These are phyloP conservation scores for Melanargia galathea DNA, from an alignment of 2,888 invertebrate genomes.

Conservation along the genomic window DNA sequence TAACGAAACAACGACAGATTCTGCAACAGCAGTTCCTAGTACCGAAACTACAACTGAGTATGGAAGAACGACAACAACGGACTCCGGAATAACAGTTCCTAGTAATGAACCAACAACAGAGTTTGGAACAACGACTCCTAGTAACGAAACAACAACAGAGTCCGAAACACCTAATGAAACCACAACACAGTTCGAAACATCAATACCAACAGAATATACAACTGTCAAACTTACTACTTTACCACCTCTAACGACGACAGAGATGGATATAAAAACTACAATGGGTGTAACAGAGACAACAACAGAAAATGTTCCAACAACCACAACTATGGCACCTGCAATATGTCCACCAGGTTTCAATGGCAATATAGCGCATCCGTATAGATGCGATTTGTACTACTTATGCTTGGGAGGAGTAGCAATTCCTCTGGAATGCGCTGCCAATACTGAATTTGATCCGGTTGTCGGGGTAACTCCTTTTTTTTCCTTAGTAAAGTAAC, in stretches of 20 bases:
- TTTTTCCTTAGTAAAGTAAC: too few species aligned
- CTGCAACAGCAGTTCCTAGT: background rate
- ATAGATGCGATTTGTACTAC: conserved; percentile 50
- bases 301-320: background rate
- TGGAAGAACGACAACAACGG: background rate
- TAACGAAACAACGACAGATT: background rate
- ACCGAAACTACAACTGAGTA: background rate
- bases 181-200: background rate
- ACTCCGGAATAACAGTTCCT: background rate
- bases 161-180: background rate
- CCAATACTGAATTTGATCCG: conserved; percentile 51
- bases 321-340: conserved; percentile 4
- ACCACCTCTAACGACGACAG: background rate
- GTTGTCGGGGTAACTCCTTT: conserved; percentile 7
- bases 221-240: too few species aligned
- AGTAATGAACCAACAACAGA: conserved; percentile 7
- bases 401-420: conserved; percentile 52
- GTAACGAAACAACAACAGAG: conserved; percentile 8
- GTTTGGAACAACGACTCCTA: background rate
- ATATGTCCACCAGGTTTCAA: conserved; percentile 48
- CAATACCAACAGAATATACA: background rate
- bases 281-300: background rate
- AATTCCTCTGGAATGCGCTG: conserved; percentile 45
- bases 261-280: background rate
- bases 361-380: conserved; percentile 54